Percentiles rank a stretch among this genome's conserved stretches.
Conservation (phyloP, 92 coral and sea anemone species). For the Plumapathes pennacea region DNA sequence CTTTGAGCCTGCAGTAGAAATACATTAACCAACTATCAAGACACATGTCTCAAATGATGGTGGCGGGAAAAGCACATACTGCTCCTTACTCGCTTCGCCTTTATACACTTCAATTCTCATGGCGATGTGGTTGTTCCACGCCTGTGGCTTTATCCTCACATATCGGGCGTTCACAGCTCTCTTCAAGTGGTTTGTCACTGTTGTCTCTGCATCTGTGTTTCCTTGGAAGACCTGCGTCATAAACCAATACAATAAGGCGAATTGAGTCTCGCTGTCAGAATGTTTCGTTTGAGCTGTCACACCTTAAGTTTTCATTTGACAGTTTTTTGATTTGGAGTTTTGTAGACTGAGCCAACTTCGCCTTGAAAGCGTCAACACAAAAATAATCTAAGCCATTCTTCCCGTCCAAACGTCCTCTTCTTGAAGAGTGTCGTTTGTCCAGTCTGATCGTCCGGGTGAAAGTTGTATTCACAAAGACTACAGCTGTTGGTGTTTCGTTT, state of each 20-base stretch:
- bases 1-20: slow-evolving; percentile 35
- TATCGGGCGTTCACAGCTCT: slow-evolving; percentile 62
- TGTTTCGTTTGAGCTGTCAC: neutral
- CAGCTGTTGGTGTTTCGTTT: too few species aligned
- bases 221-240: slow-evolving; percentile 64
- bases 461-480: too few species aligned
- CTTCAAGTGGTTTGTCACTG: slow-evolving; percentile 49
- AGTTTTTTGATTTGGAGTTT: too few species aligned
- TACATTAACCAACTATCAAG: neutral
- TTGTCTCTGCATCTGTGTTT: slow-evolving; percentile 43
- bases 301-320: too few species aligned
- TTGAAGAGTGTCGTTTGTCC: too few species aligned
- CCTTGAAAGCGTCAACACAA: too few species aligned
- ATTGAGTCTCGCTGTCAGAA: neutral
- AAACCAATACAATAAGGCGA: neutral
- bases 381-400: too few species aligned
- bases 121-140: slow-evolving; percentile 85
- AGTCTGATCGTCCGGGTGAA: too few species aligned
- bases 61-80: neutral
- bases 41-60: neutral
- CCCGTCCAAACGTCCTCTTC: too few species aligned
- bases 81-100: slow-evolving; percentile 47
- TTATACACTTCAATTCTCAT: slow-evolving; percentile 59
- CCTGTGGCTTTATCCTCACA: slow-evolving; percentile 57
- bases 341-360: too few species aligned